Evolutionary conservation across 2,888 invertebrate genomes (phyloP), one percentile per base, ranked within the genome.

Genomic region (Chymomyza fuscimana): DNA sequence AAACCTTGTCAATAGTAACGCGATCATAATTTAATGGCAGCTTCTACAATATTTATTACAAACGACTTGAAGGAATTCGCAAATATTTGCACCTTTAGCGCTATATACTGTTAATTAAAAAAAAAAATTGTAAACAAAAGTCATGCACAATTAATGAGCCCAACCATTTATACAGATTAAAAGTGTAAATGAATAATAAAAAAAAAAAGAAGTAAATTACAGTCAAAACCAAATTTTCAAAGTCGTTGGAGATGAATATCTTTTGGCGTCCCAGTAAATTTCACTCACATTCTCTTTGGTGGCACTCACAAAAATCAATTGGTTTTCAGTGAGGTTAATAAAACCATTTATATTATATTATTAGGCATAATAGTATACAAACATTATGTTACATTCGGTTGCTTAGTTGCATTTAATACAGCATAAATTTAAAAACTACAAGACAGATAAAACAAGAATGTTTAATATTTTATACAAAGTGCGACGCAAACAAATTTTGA

Each of bases 351-450:
- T 25, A 25, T 36, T 36, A 36, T 36, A 36, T 36, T 36, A 36
- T 36, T 36, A 36, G 9, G 36, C 9, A 46, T 65, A 58, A 22
- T 63, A 60, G 5, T 61, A 69, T 76, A 64, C 65, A 67, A 69
- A 70, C 70, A 69, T 74, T 76, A 46, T 46, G 12, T 68, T 86
- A 88, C 74, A 81, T 88, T 78, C 69, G 76, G 70, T 83, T 78
- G 67, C 73, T 80, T 72, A 66, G 73, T 88, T 85, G 76, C 72
- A 77, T 79, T 84, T 78, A 87, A 83, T 82, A 85, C 87, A 87
- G 73, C 76, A 72, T 79, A 71, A 71, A 82, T 67, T 61, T 67
- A 73, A 59, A 70, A 68, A 59, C 69, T 69, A 72, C 67, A 74
- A 63, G 74, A 72, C 63, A 46, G 12, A 46, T 46, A 46, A 46